These are phyloP conservation scores for Gorsachius magnificus DNA, from an alignment of 2,797 vertebrate species.

Conservation along the genomic window DNA sequence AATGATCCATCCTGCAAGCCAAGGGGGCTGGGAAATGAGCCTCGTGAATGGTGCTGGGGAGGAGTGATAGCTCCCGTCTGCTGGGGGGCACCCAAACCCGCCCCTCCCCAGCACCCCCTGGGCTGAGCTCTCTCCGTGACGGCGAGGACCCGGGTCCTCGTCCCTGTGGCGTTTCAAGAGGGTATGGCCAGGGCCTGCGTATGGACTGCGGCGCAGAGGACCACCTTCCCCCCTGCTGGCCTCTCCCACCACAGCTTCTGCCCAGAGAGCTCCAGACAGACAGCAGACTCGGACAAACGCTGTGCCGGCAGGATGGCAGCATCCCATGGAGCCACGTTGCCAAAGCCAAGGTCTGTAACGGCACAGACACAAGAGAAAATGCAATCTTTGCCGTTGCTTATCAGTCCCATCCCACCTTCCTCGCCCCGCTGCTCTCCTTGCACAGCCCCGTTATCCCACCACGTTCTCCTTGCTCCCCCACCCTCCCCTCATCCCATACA, in stretches of 20 bases:
- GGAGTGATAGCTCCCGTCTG: not conserved
- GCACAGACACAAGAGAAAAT: fast-evolving
- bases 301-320: not conserved
- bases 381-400: not conserved
- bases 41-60: not conserved
- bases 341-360: not conserved
- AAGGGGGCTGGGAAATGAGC: not conserved
- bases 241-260: not conserved
- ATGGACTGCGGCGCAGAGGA: not conserved
- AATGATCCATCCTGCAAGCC: not conserved
- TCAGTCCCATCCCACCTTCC: not conserved
- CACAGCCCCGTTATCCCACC: fast-evolving
- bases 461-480: not conserved
- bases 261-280: not conserved
- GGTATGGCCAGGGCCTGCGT: too few species aligned
- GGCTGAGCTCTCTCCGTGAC: fast-evolving
- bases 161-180: not conserved
- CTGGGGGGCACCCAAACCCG: not conserved
- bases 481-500: not conserved
- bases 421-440: fast-evolving
- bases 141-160: fast-evolving
- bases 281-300: fast-evolving
- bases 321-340: not conserved
- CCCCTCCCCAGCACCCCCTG: not conserved
- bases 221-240: not conserved